phyloP scores from a whole-genome alignment of 2,113 vertebrate genomes.

The Crotalus tigris region DNA sequence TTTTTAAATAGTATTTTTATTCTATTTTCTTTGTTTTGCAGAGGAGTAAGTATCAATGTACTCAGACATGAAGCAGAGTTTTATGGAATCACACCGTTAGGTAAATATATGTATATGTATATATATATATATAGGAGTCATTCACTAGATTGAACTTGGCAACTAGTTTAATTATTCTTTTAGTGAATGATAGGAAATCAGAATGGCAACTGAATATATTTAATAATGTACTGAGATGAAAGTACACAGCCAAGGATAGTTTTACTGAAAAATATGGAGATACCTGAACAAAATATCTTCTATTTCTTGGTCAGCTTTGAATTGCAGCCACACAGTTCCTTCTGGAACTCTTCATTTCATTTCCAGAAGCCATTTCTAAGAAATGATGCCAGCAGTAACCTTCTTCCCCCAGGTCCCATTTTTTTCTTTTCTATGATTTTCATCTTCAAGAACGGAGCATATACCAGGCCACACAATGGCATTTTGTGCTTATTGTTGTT shows the following conservation, averaged over 20 bases:
- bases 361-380: not conserved
- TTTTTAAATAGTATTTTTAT: slow-evolving; percentile 1
- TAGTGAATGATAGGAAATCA: not conserved
- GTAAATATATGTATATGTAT: slow-evolving; percentile 64
- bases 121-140: not conserved
- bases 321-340: not conserved
- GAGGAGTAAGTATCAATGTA: slow-evolving; percentile 93
- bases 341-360: not conserved
- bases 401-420: not conserved
- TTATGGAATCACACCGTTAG: slow-evolving; percentile 96
- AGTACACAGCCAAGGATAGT: not conserved
- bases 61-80: slow-evolving; percentile 97
- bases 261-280: not conserved
- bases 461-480: not conserved
- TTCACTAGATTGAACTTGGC: not conserved
- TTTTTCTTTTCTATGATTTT: not conserved
- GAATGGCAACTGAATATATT: not conserved
- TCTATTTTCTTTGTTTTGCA: slow-evolving; percentile 52
- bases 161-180: not conserved
- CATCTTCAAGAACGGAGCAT: not conserved
- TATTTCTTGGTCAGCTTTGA: not conserved
- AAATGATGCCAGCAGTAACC: not conserved
- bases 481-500: not conserved
- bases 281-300: not conserved
- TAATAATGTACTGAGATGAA: not conserved